Evolutionary conservation across 1,140 invertebrate species (phyloP).

Genomic region (Panulirus ornatus): DNA sequence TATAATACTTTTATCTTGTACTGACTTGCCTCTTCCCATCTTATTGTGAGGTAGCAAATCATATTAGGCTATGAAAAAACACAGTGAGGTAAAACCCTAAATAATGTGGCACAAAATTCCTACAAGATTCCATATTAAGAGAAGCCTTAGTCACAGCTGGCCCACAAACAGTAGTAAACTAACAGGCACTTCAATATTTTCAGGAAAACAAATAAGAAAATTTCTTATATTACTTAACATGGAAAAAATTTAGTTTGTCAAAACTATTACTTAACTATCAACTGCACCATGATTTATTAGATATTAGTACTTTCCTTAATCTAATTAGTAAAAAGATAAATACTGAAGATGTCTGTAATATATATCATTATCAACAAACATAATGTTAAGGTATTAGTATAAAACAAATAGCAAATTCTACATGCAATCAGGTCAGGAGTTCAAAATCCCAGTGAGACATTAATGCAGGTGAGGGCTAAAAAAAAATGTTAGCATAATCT

Average conservation of each 20-base stretch:
- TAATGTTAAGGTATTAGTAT: neutral
- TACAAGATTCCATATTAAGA: neutral
- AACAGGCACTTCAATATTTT: neutral
- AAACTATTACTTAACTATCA: too few species aligned
- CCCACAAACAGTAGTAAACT: neutral
- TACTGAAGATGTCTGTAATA: slow-evolving; percentile 3
- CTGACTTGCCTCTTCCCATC: too few species aligned
- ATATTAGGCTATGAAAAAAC: too few species aligned
- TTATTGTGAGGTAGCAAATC: too few species aligned
- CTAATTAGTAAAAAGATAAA: too few species aligned
- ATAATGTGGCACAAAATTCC: neutral
- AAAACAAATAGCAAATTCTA: neutral
- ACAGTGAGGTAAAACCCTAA: too few species aligned
- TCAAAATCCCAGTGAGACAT: slow-evolving; percentile 5
- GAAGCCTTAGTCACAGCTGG: neutral
- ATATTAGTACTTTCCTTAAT: too few species aligned
- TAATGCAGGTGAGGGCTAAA: neutral
- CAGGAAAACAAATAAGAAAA: too few species aligned
- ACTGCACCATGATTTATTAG: too few species aligned
- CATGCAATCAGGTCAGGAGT: neutral
- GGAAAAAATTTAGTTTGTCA: too few species aligned
- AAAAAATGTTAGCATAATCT: neutral
- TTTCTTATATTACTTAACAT: too few species aligned
- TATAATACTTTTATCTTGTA: too few species aligned
- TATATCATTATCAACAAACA: neutral